Percentiles rank a stretch among this genome's conserved stretches.
Evolutionary conservation across 2,797 vertebrate genomes (phyloP).

Genomic region (Spinus olivaceus): DNA sequence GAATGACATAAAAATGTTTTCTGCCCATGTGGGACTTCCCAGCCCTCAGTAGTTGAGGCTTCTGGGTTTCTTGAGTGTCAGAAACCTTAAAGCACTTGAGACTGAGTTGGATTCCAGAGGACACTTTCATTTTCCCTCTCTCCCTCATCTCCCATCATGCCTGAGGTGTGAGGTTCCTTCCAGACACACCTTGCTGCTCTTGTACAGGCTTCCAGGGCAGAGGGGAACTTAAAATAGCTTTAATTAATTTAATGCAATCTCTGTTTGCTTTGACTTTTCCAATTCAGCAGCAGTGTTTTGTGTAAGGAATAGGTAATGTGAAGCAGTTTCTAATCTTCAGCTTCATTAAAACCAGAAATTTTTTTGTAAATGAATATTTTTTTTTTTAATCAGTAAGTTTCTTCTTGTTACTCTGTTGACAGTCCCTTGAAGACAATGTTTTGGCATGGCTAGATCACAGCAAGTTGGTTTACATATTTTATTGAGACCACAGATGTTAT

Average conservation of each 20-base stretch:
- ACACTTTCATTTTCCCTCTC: background rate
- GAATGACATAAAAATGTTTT: background rate
- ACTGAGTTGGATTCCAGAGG: background rate
- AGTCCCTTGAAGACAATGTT: background rate
- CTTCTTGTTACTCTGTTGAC: background rate
- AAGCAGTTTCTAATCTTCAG: background rate
- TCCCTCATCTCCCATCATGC: accelerated
- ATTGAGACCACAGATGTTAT: background rate
- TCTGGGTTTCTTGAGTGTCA: background rate
- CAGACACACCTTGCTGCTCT: background rate
- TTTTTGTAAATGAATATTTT: background rate
- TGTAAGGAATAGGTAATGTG: background rate
- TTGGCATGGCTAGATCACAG: background rate
- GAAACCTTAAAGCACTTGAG: background rate
- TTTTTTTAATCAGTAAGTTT: background rate
- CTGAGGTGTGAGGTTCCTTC: background rate
- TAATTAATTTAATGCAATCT: background rate
- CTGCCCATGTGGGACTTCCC: background rate
- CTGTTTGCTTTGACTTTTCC: background rate
- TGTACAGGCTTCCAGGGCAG: background rate
- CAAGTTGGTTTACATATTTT: background rate
- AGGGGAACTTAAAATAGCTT: background rate
- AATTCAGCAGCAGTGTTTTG: background rate
- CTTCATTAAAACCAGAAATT: background rate
- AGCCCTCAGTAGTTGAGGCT: background rate